Evolutionary conservation across 2,113 vertebrate genomes (phyloP).

Genomic region (Corythornis madagascariensis): DNA sequence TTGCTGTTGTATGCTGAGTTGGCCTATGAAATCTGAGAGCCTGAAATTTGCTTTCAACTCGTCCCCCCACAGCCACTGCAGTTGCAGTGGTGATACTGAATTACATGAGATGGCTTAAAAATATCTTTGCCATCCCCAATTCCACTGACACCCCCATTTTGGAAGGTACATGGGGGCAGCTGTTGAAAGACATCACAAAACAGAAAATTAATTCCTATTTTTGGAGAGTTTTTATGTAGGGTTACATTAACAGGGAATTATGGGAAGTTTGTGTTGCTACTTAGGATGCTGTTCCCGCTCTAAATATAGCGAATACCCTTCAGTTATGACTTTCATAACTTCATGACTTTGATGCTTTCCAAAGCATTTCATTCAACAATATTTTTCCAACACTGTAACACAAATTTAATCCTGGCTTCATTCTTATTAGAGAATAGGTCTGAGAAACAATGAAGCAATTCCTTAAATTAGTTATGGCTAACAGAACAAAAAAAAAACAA

Average conservation of each 20-base stretch:
- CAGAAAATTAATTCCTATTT: background rate
- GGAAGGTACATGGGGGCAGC: background rate
- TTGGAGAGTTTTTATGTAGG: background rate
- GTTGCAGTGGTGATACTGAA: background rate
- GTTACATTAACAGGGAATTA: background rate
- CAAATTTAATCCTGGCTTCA: background rate
- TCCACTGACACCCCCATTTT: background rate
- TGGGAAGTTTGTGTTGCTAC: background rate
- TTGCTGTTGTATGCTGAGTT: background rate
- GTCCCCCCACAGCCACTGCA: fast-evolving
- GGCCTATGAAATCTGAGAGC: background rate
- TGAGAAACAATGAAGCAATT: background rate
- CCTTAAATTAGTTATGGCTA: background rate
- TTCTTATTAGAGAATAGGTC: background rate
- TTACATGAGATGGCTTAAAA: background rate
- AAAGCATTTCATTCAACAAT: background rate
- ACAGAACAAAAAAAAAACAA: background rate
- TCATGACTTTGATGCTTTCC: background rate
- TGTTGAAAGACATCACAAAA: background rate
- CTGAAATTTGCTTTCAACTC: background rate
- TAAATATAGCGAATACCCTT: background rate
- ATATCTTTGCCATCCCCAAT: background rate
- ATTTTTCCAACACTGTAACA: background rate
- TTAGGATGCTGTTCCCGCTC: background rate
- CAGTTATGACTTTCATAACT: background rate